Base-by-base conservation (phyloP, 1,140 invertebrate species). In the Drosophila pallidifrons region DNA sequence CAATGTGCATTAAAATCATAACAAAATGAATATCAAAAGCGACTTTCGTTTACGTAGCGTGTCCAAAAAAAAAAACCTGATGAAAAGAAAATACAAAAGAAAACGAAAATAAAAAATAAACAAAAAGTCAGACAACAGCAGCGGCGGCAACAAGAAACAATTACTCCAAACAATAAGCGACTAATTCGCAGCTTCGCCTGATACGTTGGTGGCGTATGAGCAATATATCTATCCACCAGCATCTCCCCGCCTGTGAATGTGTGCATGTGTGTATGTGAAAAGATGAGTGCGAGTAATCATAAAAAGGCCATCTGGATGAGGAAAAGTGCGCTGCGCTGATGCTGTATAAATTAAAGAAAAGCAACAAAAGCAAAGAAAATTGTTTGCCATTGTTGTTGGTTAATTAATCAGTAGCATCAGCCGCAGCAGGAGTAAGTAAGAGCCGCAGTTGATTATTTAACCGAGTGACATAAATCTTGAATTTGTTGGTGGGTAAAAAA, bases 111-210 rank as follows among this genome's bases (percentile, higher is more conserved):
- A 16, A 71, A 51, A 35, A 57, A 38, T 28, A 52, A 51, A 63
- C 41, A 68, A 49, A 64, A 72, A 65, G 5, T 46, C 51, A 63
- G 59, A 63, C 58, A 70, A 57, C 51, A 88, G 10, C 68, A 65
- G 13, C 20, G 61, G 41, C 61, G 64, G 68, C 69, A 81, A 88
- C 80, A 88, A 89, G 81, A 89, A 88, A 83, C 80, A 88, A 88
- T 88, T 89, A 88, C 81, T 77, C 60, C 85, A 81, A 60, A 88
- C 83, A 88, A 88, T 88, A 89, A 88, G 83, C 85, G 69, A 89
- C 83, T 88, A 89, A 88, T 88, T 88, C 81, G 77, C 78, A 83
- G 82, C 77, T 89, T 73, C 75, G 69, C 54, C 20, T 68, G 70
- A 78, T 51, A 54, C 32, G 49, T 54, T 77, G 63, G 58, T 65